Evolutionary conservation across 2,113 vertebrate genomes (phyloP).

Genomic region (Struthidea cinerea): DNA sequence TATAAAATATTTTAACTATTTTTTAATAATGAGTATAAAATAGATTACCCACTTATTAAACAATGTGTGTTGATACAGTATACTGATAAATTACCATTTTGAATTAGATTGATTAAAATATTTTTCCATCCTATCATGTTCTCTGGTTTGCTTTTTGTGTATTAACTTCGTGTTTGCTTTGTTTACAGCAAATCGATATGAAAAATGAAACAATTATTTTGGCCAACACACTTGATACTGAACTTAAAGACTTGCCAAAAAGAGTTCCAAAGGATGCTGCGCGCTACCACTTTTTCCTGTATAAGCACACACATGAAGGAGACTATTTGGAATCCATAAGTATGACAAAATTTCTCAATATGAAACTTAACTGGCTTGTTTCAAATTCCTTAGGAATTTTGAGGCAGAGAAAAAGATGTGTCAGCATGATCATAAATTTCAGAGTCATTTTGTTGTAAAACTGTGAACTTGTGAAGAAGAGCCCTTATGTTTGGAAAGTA

Average conservation of each 20-base stretch:
- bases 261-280: slow-evolving; percentile 92
- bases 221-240: slow-evolving; percentile 86
- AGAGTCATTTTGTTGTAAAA: background rate
- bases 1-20: background rate
- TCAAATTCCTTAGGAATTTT: background rate
- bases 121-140: background rate
- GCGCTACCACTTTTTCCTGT: slow-evolving; percentile 96
- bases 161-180: slow-evolving; percentile 26
- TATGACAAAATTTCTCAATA: slow-evolving; percentile 47
- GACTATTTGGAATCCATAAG: slow-evolving; percentile 94
- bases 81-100: background rate
- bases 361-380: background rate
- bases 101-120: background rate
- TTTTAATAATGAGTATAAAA: background rate
- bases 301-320: slow-evolving; percentile 94
- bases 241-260: slow-evolving; percentile 88
- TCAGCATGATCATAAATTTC: background rate
- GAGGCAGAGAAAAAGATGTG: background rate
- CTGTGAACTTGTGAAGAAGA: background rate
- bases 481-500: background rate
- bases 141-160: background rate
- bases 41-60: background rate
- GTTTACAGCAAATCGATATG: slow-evolving; percentile 87
- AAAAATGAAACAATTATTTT: slow-evolving; percentile 88
- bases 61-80: background rate